phyloP scores from a whole-genome alignment of 2,113 vertebrate species.

The Lethenteron camtschaticum region DNA sequence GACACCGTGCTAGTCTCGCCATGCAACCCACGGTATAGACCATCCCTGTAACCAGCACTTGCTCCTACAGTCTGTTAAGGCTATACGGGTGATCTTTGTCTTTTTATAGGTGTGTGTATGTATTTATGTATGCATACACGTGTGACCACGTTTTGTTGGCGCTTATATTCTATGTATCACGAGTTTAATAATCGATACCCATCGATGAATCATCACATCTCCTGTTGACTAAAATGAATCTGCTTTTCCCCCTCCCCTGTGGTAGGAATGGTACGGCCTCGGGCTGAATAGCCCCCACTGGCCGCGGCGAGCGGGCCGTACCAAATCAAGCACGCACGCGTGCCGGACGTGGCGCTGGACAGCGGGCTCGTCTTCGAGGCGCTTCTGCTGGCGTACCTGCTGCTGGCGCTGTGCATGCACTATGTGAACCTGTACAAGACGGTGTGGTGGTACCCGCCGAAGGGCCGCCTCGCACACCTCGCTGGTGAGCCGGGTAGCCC shows the following conservation, averaged over 20 bases:
- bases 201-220: too few species aligned
- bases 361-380: slow-evolving; percentile 77
- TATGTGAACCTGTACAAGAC: slow-evolving; percentile 99
- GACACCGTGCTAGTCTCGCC: neutral
- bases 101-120: neutral
- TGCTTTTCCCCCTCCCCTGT: neutral
- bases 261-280: slow-evolving; percentile 58
- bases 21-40: neutral
- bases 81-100: neutral
- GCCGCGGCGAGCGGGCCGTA: slow-evolving; percentile 83
- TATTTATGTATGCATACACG: neutral
- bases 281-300: slow-evolving; percentile 63
- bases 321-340: slow-evolving; percentile 75
- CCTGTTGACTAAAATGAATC: too few species aligned
- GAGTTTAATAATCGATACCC: too few species aligned
- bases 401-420: slow-evolving; percentile 87
- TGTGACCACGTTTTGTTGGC: neutral
- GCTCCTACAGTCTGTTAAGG: neutral
- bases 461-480: slow-evolving; percentile 78
- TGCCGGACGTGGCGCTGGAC: slow-evolving; percentile 74
- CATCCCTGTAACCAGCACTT: neutral
- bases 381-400: slow-evolving; percentile 78
- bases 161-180: neutral
- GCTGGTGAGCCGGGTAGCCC: slow-evolving; percentile 34
- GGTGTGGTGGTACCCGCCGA: slow-evolving; percentile 94